A percentile compares a stretch with the other conserved stretches of the same genome.
Conservation (phyloP, 2,113 vertebrate genomes). For the Sturnira hondurensis region DNA sequence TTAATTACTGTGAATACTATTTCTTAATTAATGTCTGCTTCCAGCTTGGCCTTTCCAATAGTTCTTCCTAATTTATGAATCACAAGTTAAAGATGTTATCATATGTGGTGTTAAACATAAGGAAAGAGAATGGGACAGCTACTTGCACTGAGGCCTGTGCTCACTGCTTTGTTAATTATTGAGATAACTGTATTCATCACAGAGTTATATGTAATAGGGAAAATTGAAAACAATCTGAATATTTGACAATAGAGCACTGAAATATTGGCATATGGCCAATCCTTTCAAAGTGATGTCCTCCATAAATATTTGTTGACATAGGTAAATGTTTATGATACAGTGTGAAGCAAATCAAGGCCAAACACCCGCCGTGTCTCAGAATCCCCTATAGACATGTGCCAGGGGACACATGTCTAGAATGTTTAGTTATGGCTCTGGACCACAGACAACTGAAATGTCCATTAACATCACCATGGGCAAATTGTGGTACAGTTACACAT, state of each 20-base stretch:
- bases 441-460: background rate
- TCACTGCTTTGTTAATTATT: background rate
- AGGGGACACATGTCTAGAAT: background rate
- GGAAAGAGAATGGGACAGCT: background rate
- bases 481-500: background rate
- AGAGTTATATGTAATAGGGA: background rate
- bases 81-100: background rate
- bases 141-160: background rate
- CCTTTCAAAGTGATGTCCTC: background rate
- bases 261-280: background rate
- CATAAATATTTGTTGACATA: background rate
- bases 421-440: background rate
- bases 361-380: background rate
- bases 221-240: background rate
- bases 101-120: background rate
- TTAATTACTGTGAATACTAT: background rate
- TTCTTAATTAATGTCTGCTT: background rate
- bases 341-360: background rate
- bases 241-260: background rate
- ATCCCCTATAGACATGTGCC: background rate
- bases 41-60: background rate
- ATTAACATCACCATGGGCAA: background rate
- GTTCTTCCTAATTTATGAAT: background rate
- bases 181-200: background rate
- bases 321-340: background rate